A percentile compares a stretch with the other conserved stretches of the same genome.
Evolutionary conservation across 2,797 vertebrate genomes (phyloP).

Genomic region (Sebastes wilsoni): DNA sequence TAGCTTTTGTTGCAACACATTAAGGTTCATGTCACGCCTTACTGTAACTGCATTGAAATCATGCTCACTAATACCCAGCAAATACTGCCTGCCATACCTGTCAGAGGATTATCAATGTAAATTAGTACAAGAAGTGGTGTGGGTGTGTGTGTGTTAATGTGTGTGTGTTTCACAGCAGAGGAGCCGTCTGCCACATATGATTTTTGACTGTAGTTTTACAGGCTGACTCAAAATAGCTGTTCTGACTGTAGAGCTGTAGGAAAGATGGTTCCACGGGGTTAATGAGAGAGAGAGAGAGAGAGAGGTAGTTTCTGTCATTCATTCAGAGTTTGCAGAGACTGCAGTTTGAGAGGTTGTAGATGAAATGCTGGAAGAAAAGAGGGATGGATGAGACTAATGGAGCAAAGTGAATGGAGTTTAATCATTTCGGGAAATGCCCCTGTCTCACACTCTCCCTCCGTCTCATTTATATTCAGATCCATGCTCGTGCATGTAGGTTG

Average conservation of each 20-base stretch:
- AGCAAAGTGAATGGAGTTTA: conserved; percentile 65
- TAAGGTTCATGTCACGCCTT: not conserved
- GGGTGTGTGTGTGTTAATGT: not conserved
- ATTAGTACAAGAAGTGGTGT: not conserved
- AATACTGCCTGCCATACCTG: conserved; percentile 3
- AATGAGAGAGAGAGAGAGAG: conserved; percentile 23
- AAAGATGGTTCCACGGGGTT: conserved; percentile 38
- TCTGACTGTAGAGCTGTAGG: conserved; percentile 34
- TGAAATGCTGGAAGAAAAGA: conserved; percentile 37
- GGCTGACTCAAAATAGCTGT: conserved; percentile 33
- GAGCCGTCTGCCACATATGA: conserved; percentile 29
- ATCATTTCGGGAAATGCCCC: conserved; percentile 67
- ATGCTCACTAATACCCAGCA: not conserved
- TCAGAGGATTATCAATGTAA: conserved; percentile 21
- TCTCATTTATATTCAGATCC: conserved; percentile 57
- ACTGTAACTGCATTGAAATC: conserved; percentile 4
- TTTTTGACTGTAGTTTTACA: conserved; percentile 40
- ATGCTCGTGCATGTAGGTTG: conserved; percentile 29
- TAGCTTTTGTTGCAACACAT: conserved; percentile 23
- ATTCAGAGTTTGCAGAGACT: conserved; percentile 21
- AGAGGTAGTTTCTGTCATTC: conserved; percentile 30
- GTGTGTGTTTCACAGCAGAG: conserved; percentile 30
- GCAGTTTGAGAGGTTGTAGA: conserved; percentile 46
- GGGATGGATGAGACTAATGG: conserved; percentile 65
- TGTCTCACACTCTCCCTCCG: conserved; percentile 21